phyloP scores from a whole-genome alignment of 2,797 vertebrate genomes.

The Cephalopachus bancanus region DNA sequence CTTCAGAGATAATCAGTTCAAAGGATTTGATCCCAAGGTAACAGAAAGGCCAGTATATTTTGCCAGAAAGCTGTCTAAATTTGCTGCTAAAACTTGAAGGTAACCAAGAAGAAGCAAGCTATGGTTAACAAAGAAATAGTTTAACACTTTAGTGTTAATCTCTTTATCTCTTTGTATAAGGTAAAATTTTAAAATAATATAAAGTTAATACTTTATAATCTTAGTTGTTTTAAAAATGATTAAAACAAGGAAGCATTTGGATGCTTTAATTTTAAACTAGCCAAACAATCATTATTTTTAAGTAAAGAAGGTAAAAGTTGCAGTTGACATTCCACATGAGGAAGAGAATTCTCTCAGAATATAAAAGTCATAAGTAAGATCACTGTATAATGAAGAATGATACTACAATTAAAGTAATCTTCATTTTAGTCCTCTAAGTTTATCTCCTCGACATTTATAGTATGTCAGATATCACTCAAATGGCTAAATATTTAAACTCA shows the following conservation, averaged over 20 bases:
- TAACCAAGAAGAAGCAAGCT: not conserved
- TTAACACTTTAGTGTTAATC: not conserved
- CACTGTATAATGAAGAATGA: conserved; percentile 56
- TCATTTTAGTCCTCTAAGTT: conserved; percentile 24
- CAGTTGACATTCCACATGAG: not conserved
- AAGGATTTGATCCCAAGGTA: not conserved
- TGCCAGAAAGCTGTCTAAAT: not conserved
- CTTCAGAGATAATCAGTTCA: not conserved
- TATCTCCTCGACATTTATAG: conserved; percentile 13
- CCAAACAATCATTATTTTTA: not conserved
- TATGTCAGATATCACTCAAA: conserved; percentile 70
- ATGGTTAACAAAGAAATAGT: not conserved
- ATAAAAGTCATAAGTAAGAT: not conserved
- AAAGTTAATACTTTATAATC: not conserved
- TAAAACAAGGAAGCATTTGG: not conserved
- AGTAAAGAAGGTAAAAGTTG: not conserved
- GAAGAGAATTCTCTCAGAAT: not conserved
- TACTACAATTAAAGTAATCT: conserved; percentile 44
- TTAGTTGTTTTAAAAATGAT: conserved; percentile 7
- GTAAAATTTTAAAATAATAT: not conserved
- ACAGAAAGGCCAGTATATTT: not conserved
- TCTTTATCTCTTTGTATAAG: not conserved
- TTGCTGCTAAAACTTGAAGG: not conserved
- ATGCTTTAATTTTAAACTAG: not conserved
- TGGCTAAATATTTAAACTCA: conserved; percentile 73